Evolutionary conservation across 2,113 vertebrate genomes (phyloP).

Genomic region (Mustela lutreola): DNA sequence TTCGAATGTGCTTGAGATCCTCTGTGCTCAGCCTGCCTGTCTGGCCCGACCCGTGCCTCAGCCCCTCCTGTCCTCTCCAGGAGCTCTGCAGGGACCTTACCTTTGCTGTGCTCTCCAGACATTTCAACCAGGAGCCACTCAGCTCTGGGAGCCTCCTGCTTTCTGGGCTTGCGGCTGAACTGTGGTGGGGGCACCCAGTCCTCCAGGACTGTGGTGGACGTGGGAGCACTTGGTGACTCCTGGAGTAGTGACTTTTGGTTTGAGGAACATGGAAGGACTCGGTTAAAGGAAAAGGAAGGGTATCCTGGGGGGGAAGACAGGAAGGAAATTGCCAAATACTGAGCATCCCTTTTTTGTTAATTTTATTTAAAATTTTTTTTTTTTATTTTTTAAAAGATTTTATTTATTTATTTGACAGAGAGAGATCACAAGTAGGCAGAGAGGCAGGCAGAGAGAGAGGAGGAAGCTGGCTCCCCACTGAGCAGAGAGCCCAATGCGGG

Average conservation of each 20-base stretch:
- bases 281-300: rapidly evolving
- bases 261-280: not conserved
- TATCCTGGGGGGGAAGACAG: not conserved
- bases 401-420: too few relatives aligned
- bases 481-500: too few relatives aligned
- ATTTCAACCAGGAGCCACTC: not conserved
- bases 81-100: not conserved
- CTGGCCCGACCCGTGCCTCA: not conserved
- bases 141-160: not conserved
- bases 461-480: too few relatives aligned
- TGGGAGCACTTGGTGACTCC: not conserved
- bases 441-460: too few relatives aligned
- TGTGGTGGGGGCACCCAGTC: not conserved
- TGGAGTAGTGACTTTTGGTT: not conserved
- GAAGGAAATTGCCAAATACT: not conserved
- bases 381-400: too few relatives aligned
- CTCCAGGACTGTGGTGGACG: not conserved
- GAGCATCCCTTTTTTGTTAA: not conserved
- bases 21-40: not conserved
- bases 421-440: too few relatives aligned
- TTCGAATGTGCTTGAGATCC: not conserved
- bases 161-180: not conserved
- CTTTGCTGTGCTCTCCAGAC: not conserved
- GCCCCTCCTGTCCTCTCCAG: not conserved
- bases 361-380: too few relatives aligned